phyloP scores from a whole-genome alignment of 2,797 vertebrate species.

The Hypotaenidia philippensis region DNA sequence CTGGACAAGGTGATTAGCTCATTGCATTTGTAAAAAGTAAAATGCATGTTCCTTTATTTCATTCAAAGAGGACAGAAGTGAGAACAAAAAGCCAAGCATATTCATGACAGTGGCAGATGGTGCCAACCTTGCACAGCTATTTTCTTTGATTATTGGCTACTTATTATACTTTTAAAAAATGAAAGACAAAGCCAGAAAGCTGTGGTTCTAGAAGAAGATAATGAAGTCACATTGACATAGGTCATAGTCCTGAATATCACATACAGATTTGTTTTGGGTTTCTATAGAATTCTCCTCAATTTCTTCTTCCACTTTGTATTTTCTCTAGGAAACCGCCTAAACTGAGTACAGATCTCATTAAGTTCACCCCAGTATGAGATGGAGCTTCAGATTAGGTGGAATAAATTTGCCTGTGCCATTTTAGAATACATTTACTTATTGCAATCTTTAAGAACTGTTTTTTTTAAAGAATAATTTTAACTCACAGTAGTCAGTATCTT shows the following conservation, averaged over 20 bases:
- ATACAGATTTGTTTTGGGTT: background rate
- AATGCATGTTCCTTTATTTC: slow-evolving; percentile 53
- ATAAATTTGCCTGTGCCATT: background rate
- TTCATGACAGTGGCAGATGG: slow-evolving; percentile 53
- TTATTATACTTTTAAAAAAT: slow-evolving; percentile 59
- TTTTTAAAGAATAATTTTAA: background rate
- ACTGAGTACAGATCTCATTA: background rate
- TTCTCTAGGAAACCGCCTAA: background rate
- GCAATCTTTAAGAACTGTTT: background rate
- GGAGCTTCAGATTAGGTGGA: background rate
- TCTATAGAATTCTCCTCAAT: background rate
- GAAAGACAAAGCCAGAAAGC: slow-evolving; percentile 36
- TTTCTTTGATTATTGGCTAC: slow-evolving; percentile 53
- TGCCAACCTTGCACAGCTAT: slow-evolving; percentile 40
- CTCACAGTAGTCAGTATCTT: background rate
- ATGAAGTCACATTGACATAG: slow-evolving; percentile 1
- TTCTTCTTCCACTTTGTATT: background rate
- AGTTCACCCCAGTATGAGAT: background rate
- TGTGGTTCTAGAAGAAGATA: slow-evolving; percentile 18
- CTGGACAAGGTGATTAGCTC: slow-evolving; percentile 41
- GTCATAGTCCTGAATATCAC: background rate
- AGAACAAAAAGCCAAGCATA: slow-evolving; percentile 66
- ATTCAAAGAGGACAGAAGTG: slow-evolving; percentile 62
- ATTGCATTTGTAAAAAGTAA: slow-evolving; percentile 47
- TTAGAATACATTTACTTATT: background rate